Base-by-base conservation (phyloP, 2,113 vertebrate species). In the Callaeas wilsoni region DNA sequence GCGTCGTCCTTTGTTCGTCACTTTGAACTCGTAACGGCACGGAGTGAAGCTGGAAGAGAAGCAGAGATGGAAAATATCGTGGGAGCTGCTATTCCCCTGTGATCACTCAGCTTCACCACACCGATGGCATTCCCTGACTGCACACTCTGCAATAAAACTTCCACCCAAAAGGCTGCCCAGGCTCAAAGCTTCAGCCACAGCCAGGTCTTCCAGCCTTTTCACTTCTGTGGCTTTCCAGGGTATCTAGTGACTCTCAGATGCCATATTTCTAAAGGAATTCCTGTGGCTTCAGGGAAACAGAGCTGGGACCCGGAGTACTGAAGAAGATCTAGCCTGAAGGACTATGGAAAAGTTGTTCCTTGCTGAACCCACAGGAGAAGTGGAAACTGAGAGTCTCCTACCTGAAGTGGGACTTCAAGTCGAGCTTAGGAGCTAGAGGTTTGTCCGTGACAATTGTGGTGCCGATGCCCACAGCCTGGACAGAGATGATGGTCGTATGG, bases 351-450 rank as follows among this genome's bases (percentile, higher is more conserved):
- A 75, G 27, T 26, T 73, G 23, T 32, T 64, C 47, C 41, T 39
- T 35, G 49, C 60, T 53, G 21, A 84, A 27, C 16, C 23, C 17
- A 6, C 0, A 1, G 15, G 27, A 57, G 25, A 35, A 68, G 47
- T 0, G 5, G 22, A 17, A 83, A 39, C 46, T 6, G 10, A 74
- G 39, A 63, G 32, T 5, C 10, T 23, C 94, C 49, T 98, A 99
- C 99, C 98, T 99, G 96, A 99, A 99, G 85, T 97, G 97, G 12
- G 98, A 89, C 26, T 98, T 98, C 22, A 99, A 63, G 74, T 98
- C 95, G 16, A 99, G 95, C 41, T 88, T 94, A 1, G 99, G 99
- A 32, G 89, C 89, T 37, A 99, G 98, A 19, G 98, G 98, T 65
- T 84, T 97, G 96, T 99, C 97, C 0, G 98, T 98, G 96, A 99